A percentile compares a stretch with the other conserved stretches of the same genome.
These are phyloP conservation scores for Pseudomyrmex pallidus DNA, from an alignment of 1,140 invertebrate species.

Conservation along the genomic window DNA sequence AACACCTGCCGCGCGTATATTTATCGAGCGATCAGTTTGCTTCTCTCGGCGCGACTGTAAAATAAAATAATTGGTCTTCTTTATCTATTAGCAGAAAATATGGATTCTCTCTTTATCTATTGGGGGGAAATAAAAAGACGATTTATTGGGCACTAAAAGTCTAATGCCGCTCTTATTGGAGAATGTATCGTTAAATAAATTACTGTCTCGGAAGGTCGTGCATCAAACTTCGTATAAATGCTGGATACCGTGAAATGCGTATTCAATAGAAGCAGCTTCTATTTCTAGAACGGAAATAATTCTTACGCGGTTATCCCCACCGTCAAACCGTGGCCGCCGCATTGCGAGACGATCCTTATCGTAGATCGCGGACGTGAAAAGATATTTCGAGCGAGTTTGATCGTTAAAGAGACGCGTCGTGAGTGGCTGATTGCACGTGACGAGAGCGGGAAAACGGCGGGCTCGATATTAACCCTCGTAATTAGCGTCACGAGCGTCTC, in stretches of 20 bases:
- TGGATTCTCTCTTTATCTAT: not conserved
- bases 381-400: conserved; percentile 33
- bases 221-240: not conserved
- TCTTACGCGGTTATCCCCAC: conserved; percentile 20
- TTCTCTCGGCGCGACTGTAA: conserved; percentile 38
- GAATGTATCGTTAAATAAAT: not conserved
- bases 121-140: not conserved
- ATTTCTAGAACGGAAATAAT: conserved; percentile 29
- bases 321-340: not conserved
- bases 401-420: conserved; percentile 35
- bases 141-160: not conserved
- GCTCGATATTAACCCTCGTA: conserved; percentile 70
- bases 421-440: conserved; percentile 59
- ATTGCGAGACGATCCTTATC: conserved; percentile 39
- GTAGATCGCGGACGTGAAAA: not conserved
- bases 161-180: not conserved
- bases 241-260: not conserved
- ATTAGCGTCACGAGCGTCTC: conserved; percentile 70
- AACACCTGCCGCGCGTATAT: conserved; percentile 58
- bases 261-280: not conserved
- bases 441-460: conserved; percentile 40
- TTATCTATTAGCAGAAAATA: not conserved
- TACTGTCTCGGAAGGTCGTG: too few relatives aligned
- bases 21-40: conserved; percentile 35
- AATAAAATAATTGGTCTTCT: conserved; percentile 2